Evolutionary conservation across 2,113 vertebrate genomes (phyloP).

Genomic region (Hydrolagus affinis): DNA sequence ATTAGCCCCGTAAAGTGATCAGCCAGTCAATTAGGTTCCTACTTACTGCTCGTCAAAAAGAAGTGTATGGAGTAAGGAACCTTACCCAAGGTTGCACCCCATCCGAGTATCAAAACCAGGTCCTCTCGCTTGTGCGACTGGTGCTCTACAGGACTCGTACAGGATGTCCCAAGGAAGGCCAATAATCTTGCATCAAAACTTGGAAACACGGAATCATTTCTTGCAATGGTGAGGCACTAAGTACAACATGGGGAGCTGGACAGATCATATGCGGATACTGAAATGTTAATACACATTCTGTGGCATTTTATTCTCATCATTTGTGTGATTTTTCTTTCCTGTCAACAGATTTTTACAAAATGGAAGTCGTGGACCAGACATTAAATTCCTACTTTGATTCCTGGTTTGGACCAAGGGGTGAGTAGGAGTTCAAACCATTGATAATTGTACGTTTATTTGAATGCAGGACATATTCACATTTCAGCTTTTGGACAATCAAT

Average conservation of each 20-base stretch:
- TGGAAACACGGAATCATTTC: background rate
- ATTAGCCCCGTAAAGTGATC: no score
- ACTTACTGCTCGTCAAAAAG: no score
- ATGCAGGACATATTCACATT: background rate
- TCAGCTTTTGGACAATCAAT: background rate
- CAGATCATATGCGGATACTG: background rate
- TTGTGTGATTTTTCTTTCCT: slow-evolving; percentile 39
- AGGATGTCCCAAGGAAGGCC: background rate
- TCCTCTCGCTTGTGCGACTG: no score
- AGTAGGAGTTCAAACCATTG: slow-evolving; percentile 35
- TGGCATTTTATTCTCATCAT: slow-evolving; percentile 9
- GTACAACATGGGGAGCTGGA: no score
- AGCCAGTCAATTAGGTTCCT: no score
- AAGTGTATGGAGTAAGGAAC: no score
- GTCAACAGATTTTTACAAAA: slow-evolving; percentile 60
- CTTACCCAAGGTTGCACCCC: no score
- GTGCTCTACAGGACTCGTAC: background rate
- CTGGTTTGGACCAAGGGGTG: slow-evolving; percentile 89
- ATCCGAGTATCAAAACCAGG: no score
- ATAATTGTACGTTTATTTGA: background rate
- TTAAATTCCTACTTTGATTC: slow-evolving; percentile 75
- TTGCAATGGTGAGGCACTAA: background rate
- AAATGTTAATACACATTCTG: background rate
- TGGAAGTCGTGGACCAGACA: slow-evolving; percentile 79
- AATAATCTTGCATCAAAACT: background rate